Base-by-base conservation (phyloP, 2,888 invertebrate species). In the Biston stratarius region DNA sequence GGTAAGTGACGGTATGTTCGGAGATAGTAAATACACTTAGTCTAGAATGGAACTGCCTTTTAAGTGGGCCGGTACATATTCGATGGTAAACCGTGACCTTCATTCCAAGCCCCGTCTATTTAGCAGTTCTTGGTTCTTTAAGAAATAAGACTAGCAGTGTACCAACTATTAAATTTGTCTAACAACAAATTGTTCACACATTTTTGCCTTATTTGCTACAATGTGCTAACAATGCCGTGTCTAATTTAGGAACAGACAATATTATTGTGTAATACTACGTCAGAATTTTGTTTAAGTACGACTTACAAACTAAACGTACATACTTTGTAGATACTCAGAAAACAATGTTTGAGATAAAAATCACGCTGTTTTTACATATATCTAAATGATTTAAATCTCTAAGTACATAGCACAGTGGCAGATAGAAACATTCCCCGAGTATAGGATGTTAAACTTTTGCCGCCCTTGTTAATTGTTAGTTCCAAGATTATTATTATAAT, bases 181-280 rank as follows among this genome's bases (percentile, higher is more conserved):
- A n/a, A 51, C 10, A 38, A 40, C 38, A 14, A 40, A 2, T 34
- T 10, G 12, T 58, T 47, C 15, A 58, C 36, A 58, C 58, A 58
- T 48, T 47, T 58, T 47, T 15, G 7, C 40, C 24, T 49, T 59
- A 59, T 59, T 59, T 42, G 24, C 49, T 40, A 33, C 33, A 40
- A 10, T n/a, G 42, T 38, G 49, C 42, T 49, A 59, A 59, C 14
- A 33, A 33, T 40, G 33, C 38, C 36, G 5, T 42, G 40, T 40
- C 57, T 5, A 57, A 47, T 59, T 49, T 49, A 24, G n/a, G 59
- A 59, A 40, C 59, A 59, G 38, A 58, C 48, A 49, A 38, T 59
- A 40, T 8, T 7, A 10, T 59, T 49, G 11, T 42, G 40, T 51
- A 49, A 59, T 10, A 12, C 9, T 9, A 14, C 56, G 48, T 38